These are phyloP conservation scores for Boleophthalmus pectinirostris DNA, from an alignment of 2,113 vertebrate species.

Conservation along the genomic window DNA sequence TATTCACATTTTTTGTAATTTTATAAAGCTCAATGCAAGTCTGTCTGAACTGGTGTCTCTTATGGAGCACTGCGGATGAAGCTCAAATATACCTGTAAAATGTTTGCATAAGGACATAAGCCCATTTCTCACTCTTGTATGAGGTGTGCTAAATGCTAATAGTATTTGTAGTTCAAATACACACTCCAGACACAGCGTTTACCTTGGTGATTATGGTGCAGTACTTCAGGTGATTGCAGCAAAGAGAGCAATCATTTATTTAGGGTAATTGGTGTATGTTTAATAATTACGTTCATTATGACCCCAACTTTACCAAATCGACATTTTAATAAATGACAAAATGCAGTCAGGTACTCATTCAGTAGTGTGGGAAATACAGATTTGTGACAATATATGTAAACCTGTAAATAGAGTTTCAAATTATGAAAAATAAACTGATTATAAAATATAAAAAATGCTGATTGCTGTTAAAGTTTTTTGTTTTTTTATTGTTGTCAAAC, in stretches of 20 bases:
- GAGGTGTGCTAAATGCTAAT: slow-evolving; percentile 28
- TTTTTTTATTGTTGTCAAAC: slow-evolving; percentile 34
- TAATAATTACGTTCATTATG: slow-evolving; percentile 66
- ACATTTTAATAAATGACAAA: slow-evolving; percentile 50
- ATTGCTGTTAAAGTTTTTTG: slow-evolving; percentile 27
- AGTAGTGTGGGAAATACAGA: not conserved
- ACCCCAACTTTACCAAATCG: slow-evolving; percentile 63
- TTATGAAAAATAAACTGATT: too few species aligned
- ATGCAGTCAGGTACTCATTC: not conserved
- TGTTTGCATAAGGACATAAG: slow-evolving; percentile 13
- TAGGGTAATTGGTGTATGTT: slow-evolving; percentile 62
- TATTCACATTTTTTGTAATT: not conserved
- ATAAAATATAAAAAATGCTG: slow-evolving; percentile 1
- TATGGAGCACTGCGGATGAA: not conserved
- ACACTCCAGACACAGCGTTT: slow-evolving; percentile 20
- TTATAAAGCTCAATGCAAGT: not conserved
- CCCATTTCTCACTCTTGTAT: slow-evolving; percentile 14
- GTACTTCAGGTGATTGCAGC: slow-evolving; percentile 50
- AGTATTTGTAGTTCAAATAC: slow-evolving; percentile 7
- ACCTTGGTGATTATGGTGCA: slow-evolving; percentile 43
- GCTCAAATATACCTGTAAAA: not conserved
- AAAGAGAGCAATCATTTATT: slow-evolving; percentile 62
- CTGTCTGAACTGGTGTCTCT: not conserved
- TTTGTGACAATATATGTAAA: not conserved
- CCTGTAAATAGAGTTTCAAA: too few species aligned